A percentile compares a stretch with the other conserved stretches of the same genome.
Evolutionary conservation across 2,113 vertebrate genomes (phyloP).

Genomic region (Abramis brama): DNA sequence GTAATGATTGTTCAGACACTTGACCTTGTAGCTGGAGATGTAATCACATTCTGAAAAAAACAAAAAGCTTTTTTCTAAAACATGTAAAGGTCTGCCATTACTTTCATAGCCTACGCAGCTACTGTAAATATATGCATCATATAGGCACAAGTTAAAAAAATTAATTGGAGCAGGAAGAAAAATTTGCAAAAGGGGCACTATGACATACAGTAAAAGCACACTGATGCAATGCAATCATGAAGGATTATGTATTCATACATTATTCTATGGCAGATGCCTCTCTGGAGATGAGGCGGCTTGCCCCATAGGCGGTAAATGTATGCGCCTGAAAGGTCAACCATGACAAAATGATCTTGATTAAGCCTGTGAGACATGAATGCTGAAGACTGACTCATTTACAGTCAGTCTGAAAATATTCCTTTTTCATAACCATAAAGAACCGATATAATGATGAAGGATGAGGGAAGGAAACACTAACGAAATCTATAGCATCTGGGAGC

Average conservation of each 20-base stretch:
- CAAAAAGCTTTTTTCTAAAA: not conserved
- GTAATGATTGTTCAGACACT: not conserved
- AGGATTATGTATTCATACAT: constrained; percentile 3
- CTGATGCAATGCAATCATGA: not conserved
- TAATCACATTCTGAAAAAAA: constrained; percentile 4
- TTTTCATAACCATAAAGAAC: not conserved
- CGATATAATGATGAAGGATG: not conserved
- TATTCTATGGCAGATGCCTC: constrained; percentile 3
- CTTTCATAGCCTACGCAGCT: not conserved
- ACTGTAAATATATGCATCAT: not conserved
- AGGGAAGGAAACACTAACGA: not conserved
- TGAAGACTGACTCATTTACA: constrained; percentile 42
- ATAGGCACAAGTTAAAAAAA: not conserved
- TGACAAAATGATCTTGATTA: constrained; percentile 51
- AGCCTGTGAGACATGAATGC: constrained; percentile 1
- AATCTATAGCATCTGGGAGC: constrained; percentile 7
- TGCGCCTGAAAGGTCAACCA: constrained; percentile 37
- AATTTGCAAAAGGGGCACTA: not conserved
- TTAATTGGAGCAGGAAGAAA: not conserved
- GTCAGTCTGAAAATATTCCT: not conserved
- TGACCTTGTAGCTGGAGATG: not conserved
- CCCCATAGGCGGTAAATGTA: constrained; percentile 2
- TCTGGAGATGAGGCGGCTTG: not conserved
- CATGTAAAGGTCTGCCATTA: not conserved
- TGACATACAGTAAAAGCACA: not conserved